phyloP scores from a whole-genome alignment of 2,888 invertebrate genomes.

The Himalopsyche tibetana region DNA sequence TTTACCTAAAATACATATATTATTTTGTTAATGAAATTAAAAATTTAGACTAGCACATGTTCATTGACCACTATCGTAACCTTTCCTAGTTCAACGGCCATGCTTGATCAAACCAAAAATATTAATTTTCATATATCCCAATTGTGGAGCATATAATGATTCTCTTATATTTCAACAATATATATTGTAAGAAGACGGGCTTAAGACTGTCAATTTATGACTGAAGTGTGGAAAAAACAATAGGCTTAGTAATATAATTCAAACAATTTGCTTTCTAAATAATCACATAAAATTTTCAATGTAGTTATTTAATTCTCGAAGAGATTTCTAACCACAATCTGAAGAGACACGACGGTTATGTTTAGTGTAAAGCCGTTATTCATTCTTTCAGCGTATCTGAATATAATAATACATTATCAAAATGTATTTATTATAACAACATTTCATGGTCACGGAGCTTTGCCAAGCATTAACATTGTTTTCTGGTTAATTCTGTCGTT shows the following conservation, averaged over 20 bases:
- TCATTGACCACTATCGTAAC: too few relatives aligned
- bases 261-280: slow-evolving; percentile 25
- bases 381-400: neutral
- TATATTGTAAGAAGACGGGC: too few relatives aligned
- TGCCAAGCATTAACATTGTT: neutral
- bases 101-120: too few relatives aligned
- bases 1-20: too few relatives aligned
- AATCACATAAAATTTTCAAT: neutral
- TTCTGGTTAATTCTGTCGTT: neutral
- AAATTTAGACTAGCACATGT: too few relatives aligned
- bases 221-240: neutral
- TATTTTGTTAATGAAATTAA: too few relatives aligned
- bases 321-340: slow-evolving; percentile 37
- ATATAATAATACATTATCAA: neutral
- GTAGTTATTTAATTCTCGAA: slow-evolving; percentile 1
- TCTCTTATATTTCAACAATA: too few relatives aligned
- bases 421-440: neutral
- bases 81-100: too few relatives aligned
- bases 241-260: neutral
- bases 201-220: neutral
- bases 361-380: neutral
- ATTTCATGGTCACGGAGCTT: slow-evolving; percentile 32
- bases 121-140: too few relatives aligned
- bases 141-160: too few relatives aligned
- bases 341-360: neutral